Evolutionary conservation across 2,797 vertebrate genomes (phyloP).

Genomic region (Limosa lapponica): DNA sequence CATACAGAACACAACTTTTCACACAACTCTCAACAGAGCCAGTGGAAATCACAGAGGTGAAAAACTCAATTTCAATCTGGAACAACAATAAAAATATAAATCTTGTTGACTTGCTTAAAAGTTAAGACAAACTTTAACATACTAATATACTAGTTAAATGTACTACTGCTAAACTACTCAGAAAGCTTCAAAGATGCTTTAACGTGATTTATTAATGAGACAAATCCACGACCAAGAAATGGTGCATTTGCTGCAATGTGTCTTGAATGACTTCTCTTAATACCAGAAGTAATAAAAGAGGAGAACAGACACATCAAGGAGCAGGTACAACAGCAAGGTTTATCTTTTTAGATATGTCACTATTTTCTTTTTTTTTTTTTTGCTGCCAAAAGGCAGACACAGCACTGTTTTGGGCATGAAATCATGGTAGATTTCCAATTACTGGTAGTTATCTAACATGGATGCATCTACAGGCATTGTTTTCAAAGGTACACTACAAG

Average conservation of each 20-base stretch:
- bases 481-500: background rate
- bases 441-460: background rate
- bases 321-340: background rate
- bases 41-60: background rate
- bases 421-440: background rate
- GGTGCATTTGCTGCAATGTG: background rate
- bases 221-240: background rate
- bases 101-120: background rate
- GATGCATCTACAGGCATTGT: background rate
- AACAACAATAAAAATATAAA: background rate
- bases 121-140: background rate
- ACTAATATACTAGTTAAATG: background rate
- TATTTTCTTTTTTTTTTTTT: background rate
- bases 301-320: background rate
- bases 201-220: background rate
- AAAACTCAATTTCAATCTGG: background rate
- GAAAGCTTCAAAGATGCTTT: background rate
- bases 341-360: background rate
- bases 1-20: background rate
- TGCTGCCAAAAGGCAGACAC: background rate
- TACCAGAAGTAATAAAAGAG: background rate
- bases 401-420: background rate
- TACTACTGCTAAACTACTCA: background rate
- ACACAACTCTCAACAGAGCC: background rate
- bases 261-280: background rate